phyloP scores from a whole-genome alignment of 1,140 invertebrate species.

The Drosophila melanica region DNA sequence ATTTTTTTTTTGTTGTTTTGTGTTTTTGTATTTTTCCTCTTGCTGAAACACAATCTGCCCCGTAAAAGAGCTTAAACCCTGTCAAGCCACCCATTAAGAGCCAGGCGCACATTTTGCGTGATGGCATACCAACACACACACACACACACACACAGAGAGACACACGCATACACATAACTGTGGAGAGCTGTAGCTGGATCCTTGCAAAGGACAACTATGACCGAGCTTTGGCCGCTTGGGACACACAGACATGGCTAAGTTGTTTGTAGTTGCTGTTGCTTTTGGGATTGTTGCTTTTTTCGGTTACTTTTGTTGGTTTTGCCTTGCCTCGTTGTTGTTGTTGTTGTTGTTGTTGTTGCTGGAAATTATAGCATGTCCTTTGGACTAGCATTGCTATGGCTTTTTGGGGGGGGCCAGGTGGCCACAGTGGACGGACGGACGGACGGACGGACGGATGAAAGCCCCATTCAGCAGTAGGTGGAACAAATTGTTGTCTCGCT shows the following conservation, averaged over 20 bases:
- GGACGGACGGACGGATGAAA: not conserved
- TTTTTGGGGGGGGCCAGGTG: constrained; percentile 43
- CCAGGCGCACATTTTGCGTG: constrained; percentile 76
- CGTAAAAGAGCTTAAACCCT: constrained; percentile 82
- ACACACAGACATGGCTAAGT: constrained; percentile 65
- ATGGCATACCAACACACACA: constrained; percentile 69
- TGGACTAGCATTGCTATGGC: constrained; percentile 78
- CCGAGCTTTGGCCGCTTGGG: constrained; percentile 67
- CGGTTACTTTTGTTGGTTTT: constrained; percentile 69
- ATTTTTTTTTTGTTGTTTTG: constrained; percentile 31
- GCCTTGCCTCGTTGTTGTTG: constrained; percentile 41
- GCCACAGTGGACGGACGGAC: not conserved
- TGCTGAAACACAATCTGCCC: constrained; percentile 79
- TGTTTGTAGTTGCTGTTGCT: constrained; percentile 68
- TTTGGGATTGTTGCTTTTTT: constrained; percentile 58
- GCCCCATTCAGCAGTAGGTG: constrained; percentile 37
- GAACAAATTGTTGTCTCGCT: constrained; percentile 53
- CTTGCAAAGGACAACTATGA: constrained; percentile 75
- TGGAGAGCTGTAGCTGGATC: constrained; percentile 6
- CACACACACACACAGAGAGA: constrained; percentile 57
- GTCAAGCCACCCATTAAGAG: constrained; percentile 83
- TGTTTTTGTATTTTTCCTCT: constrained; percentile 52
- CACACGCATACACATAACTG: constrained; percentile 5
- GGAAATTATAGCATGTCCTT: constrained; percentile 82
- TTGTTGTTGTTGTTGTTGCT: constrained; percentile 62